These are phyloP conservation scores for Ectemnius cavifrons DNA, from an alignment of 2,888 invertebrate genomes.

Conservation along the genomic window DNA sequence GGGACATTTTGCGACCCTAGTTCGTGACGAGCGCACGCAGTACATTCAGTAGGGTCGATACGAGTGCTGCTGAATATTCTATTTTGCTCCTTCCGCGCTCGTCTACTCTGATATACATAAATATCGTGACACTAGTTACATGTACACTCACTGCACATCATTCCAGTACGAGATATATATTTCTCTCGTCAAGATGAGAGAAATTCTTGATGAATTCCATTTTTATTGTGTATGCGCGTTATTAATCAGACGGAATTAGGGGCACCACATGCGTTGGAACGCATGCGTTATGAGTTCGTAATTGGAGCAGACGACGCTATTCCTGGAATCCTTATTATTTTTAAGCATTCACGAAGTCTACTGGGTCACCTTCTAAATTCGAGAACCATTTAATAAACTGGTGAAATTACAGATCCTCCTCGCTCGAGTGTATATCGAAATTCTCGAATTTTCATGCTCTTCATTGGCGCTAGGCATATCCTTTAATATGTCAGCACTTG, in stretches of 20 bases:
- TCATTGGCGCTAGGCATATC: background rate
- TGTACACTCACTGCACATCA: background rate
- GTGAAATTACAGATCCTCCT: background rate
- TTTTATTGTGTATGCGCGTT: slow-evolving; percentile 42
- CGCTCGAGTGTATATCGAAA: background rate
- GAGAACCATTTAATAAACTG: background rate
- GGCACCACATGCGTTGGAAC: slow-evolving; percentile 9
- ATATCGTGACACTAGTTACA: background rate
- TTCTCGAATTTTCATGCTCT: background rate
- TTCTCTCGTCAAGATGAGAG: slow-evolving; percentile 20
- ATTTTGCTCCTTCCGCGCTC: too few species aligned
- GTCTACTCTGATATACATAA: too few species aligned
- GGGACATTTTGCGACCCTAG: slow-evolving; percentile 68
- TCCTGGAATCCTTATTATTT: slow-evolving; percentile 25
- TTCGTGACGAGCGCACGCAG: slow-evolving; percentile 53
- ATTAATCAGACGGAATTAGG: slow-evolving; percentile 40
- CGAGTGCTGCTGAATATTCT: too few species aligned
- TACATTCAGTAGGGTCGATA: slow-evolving; percentile 2
- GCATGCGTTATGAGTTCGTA: slow-evolving; percentile 12
- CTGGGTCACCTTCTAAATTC: background rate
- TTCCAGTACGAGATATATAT: background rate
- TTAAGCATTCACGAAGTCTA: background rate
- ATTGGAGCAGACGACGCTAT: slow-evolving; percentile 2
- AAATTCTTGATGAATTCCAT: slow-evolving; percentile 39
- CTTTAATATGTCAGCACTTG: background rate